These are phyloP conservation scores for Sphenodon punctatus DNA, from an alignment of 2,797 vertebrate species.

Conservation along the genomic window DNA sequence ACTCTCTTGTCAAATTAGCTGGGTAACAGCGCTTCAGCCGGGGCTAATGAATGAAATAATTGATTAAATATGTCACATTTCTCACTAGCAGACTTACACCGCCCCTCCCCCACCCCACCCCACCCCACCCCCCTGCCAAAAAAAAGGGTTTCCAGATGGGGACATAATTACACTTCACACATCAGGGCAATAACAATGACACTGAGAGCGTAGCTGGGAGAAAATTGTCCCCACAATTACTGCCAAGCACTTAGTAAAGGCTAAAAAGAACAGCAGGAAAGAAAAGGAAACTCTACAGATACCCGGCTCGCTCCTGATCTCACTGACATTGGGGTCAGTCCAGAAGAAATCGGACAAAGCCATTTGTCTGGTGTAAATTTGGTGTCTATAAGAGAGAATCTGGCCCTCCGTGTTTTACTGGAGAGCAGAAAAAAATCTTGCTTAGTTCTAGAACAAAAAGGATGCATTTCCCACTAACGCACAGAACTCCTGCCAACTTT, in stretches of 20 bases:
- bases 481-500: too few species aligned
- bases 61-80: conserved; percentile 57
- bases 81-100: conserved; percentile 45
- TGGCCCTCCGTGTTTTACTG: neutral
- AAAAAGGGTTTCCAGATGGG: conserved; percentile 59
- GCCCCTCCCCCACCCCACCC: too few species aligned
- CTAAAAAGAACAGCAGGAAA: neutral
- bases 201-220: neutral
- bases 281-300: neutral
- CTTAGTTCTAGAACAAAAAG: too few species aligned
- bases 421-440: too few species aligned
- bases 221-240: conserved; percentile 49
- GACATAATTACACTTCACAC: conserved; percentile 39
- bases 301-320: neutral
- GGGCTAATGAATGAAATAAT: conserved; percentile 58
- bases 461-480: too few species aligned
- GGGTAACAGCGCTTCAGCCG: neutral
- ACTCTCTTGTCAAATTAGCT: conserved; percentile 23
- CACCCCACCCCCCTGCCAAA: too few species aligned
- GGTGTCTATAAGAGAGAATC: neutral
- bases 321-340: accelerated
- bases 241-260: conserved; percentile 32
- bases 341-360: neutral
- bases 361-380: neutral
- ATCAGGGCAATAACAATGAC: neutral